Conservation (phyloP, 2,888 invertebrate species). For the Bombyx huttoni region DNA sequence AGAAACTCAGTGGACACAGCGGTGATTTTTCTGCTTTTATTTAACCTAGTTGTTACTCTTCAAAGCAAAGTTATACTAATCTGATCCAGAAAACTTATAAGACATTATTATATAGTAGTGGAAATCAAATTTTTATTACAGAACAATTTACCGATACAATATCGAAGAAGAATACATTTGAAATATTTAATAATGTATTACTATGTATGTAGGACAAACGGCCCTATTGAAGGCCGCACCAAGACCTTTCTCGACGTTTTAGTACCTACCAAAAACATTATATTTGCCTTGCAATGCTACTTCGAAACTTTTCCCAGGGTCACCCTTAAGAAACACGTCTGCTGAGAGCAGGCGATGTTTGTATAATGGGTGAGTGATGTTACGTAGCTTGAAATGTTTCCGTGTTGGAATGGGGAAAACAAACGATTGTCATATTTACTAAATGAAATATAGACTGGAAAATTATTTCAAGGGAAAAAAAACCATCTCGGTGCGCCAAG, state of each 20-base stretch:
- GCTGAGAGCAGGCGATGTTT: conserved; percentile 19
- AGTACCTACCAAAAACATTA: conserved; percentile 18
- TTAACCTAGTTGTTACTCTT: too few relatives aligned
- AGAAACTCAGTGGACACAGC: too few relatives aligned
- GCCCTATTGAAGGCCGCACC: conserved; percentile 11
- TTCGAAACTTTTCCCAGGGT: conserved; percentile 6
- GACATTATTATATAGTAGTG: too few relatives aligned
- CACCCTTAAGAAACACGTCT: conserved; percentile 6
- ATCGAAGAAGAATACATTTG: neutral
- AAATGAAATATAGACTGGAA: neutral
- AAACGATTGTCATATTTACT: neutral
- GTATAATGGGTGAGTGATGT: conserved; percentile 1
- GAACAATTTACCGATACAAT: too few relatives aligned
- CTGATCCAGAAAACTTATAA: too few relatives aligned
- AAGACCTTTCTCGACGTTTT: conserved; percentile 13
- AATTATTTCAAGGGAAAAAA: neutral
- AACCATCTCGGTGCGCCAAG: too few relatives aligned
- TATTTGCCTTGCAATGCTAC: conserved; percentile 16
- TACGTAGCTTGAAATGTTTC: neutral
- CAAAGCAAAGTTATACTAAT: too few relatives aligned
- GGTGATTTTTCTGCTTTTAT: too few relatives aligned
- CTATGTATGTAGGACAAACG: conserved; percentile 14
- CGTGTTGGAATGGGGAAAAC: neutral
- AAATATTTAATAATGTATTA: conserved; percentile 4
- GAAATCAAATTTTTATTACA: too few relatives aligned